Evolutionary conservation across 2,797 vertebrate genomes (phyloP), one percentile per base, ranked within the genome.

Genomic region (Gymnopithys bicolor): DNA sequence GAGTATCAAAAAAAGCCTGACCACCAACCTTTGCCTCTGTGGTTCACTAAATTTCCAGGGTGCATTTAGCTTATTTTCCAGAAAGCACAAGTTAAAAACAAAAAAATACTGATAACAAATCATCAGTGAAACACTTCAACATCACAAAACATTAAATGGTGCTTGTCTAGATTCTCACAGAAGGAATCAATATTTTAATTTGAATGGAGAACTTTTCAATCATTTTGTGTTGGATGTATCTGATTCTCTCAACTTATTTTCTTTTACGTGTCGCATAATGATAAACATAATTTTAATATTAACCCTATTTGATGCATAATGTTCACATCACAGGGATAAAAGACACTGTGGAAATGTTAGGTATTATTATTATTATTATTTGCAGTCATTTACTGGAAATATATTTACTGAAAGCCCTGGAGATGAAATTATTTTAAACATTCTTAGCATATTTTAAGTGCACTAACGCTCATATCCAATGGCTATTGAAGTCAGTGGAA

Each of bases 401-500:
- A 64, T 58, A 68, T 93, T 91, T 94, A 66, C 53, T 88, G 74
- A 93, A 88, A 93, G 82, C 33, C 56, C 74, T 2, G 10, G 27
- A 88, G 37, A 91, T 62, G 49, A 90, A 79, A 91, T 92, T 86
- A 91, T 75, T 58, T 83, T 78, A 75, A 79, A 90, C 27, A 81
- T 74, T 24, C 32, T 93, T 73, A 91, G 41, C 16, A 23, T 60
- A 84, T 66, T 91, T 95, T 84, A 91, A 84, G 56, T 53, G 53
- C 66, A 56, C 69, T 86, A 87, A 79, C 86, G 45, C 67, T 91
- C 91, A 85, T 28, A 90, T 73, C 28, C 55, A 84, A n/a, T 37
- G 48, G 52, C 35, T 76, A 79, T 5, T 79, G 70, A 92, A 93
- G 59, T 56, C 87, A 96, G 16, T 64, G 30, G 52, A 94, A 93